Evolutionary conservation across 1,140 invertebrate species (phyloP), one percentile per base, ranked within the genome.

Genomic region (Brachionus rubens): DNA sequence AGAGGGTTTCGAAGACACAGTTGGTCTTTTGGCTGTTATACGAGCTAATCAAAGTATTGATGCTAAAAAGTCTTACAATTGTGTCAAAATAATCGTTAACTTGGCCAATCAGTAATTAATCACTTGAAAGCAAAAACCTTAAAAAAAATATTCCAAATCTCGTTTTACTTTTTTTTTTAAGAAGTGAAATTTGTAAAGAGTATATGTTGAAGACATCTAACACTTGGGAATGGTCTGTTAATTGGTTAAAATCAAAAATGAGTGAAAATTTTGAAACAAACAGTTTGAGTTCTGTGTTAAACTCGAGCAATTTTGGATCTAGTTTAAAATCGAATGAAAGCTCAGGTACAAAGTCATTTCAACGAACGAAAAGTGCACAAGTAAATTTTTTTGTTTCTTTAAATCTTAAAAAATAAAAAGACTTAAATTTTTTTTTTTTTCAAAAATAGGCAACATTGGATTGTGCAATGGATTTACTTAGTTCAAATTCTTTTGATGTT

Each of bases 211-310:
- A 83, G 50, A 83, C 82, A n/a, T 81, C 84, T 36, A 79, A 80
- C 56, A 84, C 83, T 76, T 87, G 86, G 86, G 84, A 87, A 78
- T 87, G 86, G 86, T 83, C 85, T 47, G 85, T 87, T 43, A 84
- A 86, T 75, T 87, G 86, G 86, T 81, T 87, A 1, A 83, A 84
- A 78, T 83, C 82, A 75, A 85, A 84, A 81, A 82, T 83, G 75
- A 50, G 65, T 65, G 26, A 28, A 40, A 36, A 14, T n/a, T 41
- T 30, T 30, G 24, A 68, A 30, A 33, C 33, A 24, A 33, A 4
- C 21, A 41, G 7, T 50, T 52, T 70, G 12, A 67, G 30, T 41
- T 78, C 79, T 16, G 77, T 83, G 81, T 86, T 86, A 85, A 83
- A 81, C 56, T 83, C 81, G 3, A 59, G 79, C 12, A 80, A 81